Evolutionary conservation across 2,113 vertebrate genomes (phyloP).

Genomic region (Pluvialis apricaria): DNA sequence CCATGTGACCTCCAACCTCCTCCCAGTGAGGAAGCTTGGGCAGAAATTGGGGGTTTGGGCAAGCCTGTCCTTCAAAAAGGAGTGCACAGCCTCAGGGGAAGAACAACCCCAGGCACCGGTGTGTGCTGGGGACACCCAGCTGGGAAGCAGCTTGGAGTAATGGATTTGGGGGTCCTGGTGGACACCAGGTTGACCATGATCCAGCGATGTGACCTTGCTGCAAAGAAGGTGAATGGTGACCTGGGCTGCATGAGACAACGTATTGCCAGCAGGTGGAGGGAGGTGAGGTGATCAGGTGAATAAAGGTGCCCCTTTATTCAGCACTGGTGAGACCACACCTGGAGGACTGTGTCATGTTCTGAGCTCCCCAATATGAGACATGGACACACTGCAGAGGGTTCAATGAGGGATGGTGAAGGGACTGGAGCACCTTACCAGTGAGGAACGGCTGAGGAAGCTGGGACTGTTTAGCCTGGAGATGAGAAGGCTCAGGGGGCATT

Average conservation of each 20-base stretch:
- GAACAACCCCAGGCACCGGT: neutral
- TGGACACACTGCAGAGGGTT: rapidly evolving
- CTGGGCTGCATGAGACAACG: neutral
- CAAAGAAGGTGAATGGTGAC: neutral
- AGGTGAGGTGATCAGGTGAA: too few species aligned
- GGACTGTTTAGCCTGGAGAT: neutral
- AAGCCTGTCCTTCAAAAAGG: neutral
- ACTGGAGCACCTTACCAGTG: rapidly evolving
- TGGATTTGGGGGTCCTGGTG: neutral
- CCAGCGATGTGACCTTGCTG: neutral
- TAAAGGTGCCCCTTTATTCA: rapidly evolving
- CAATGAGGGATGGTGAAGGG: rapidly evolving
- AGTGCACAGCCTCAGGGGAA: too few species aligned
- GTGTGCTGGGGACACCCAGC: neutral
- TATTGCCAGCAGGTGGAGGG: neutral
- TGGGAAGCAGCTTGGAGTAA: neutral
- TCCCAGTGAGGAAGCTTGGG: neutral
- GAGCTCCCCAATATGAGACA: neutral
- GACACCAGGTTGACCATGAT: neutral
- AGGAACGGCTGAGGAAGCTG: neutral
- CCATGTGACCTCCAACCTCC: neutral
- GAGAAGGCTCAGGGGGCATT: neutral
- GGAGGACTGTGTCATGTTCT: neutral
- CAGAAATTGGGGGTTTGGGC: rapidly evolving
- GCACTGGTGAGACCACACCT: too few species aligned